Conservation (phyloP, 2,888 invertebrate genomes). For the Glyphotaelius pellucidus region DNA sequence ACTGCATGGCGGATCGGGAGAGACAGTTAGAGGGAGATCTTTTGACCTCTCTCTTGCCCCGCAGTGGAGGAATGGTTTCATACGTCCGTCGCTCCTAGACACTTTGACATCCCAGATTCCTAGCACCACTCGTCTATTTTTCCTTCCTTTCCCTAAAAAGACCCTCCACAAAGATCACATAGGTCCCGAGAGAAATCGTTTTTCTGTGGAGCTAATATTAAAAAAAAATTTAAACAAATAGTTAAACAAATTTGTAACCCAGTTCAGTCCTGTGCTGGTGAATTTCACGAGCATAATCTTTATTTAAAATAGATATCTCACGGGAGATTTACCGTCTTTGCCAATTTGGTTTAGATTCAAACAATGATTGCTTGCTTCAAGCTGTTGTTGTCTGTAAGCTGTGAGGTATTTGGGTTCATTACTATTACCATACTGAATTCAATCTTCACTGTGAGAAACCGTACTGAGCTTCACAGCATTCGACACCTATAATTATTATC, state of each 20-base stretch:
- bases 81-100: too few relatives aligned
- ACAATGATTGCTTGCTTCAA: neutral
- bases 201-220: too few relatives aligned
- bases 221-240: too few relatives aligned
- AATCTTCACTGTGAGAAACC: neutral
- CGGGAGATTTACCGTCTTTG: neutral
- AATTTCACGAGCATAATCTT: neutral
- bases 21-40: too few relatives aligned
- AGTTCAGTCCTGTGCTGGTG: neutral
- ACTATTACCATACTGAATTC: neutral
- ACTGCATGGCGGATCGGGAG: too few relatives aligned
- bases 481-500: neutral
- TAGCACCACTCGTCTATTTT: too few relatives aligned
- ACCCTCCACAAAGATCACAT: too few relatives aligned
- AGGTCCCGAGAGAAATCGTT: too few relatives aligned
- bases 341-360: neutral
- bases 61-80: too few relatives aligned
- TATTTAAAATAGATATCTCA: neutral
- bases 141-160: too few relatives aligned
- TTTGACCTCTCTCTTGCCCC: too few relatives aligned
- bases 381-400: neutral
- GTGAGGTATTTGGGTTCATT: neutral
- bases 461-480: neutral
- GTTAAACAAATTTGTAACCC: neutral
- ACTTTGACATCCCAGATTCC: too few relatives aligned